A percentile compares a stretch with the other conserved stretches of the same genome.
phyloP scores from a whole-genome alignment of 2,888 invertebrate species.

The Dynastes hyllus region DNA sequence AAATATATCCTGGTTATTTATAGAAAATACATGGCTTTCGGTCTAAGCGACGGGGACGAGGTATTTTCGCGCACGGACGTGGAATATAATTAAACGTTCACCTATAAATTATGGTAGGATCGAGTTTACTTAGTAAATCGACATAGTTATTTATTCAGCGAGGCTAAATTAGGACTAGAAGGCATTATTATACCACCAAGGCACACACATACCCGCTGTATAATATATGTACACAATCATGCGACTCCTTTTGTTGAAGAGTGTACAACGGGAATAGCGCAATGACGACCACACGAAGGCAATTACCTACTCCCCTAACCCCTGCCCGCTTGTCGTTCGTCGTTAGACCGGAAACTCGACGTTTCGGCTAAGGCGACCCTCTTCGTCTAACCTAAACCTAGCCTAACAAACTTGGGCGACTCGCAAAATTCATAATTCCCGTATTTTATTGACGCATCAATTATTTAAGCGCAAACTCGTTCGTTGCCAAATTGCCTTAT shows the following conservation, averaged over 20 bases:
- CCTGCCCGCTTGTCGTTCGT: neutral
- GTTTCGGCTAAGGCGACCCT: neutral
- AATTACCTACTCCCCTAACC: neutral
- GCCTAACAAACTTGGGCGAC: neutral
- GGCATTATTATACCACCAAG: neutral
- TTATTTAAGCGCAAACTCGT: slow-evolving; percentile 27
- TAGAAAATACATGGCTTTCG: no score
- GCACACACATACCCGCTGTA: no score
- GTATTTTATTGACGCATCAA: slow-evolving; percentile 35
- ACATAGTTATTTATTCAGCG: slow-evolving; percentile 38
- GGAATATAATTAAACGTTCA: slow-evolving; percentile 34
- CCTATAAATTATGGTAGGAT: slow-evolving; percentile 29
- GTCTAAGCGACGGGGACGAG: no score
- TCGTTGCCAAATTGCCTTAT: slow-evolving; percentile 26
- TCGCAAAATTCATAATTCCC: slow-evolving; percentile 19
- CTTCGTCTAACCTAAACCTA: neutral
- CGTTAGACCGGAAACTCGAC: no score
- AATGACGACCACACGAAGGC: neutral
- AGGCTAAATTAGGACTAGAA: slow-evolving; percentile 29
- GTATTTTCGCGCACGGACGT: no score
- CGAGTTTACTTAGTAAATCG: slow-evolving; percentile 28
- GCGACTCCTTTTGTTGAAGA: no score
- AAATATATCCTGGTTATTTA: no score
- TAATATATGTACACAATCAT: no score
- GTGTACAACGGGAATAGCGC: no score